Percentiles rank a stretch among this genome's conserved stretches.
Evolutionary conservation across 23 tunicate genomes (phyloP).

Genomic region (Phallusia fumigata): DNA sequence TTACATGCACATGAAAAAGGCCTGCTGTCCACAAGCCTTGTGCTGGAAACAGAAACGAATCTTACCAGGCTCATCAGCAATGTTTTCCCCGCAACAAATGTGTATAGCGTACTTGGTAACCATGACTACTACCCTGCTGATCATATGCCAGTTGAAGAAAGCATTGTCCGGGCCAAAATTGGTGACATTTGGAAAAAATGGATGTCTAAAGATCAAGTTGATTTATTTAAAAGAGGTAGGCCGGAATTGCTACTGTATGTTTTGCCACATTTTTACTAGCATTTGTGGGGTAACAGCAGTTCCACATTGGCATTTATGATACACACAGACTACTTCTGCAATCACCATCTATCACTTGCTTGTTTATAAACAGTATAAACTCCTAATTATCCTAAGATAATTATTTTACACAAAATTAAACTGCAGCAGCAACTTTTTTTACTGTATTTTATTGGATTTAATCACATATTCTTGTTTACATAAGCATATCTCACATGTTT

Average conservation of each 20-base stretch:
- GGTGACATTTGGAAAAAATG: conserved; percentile 37
- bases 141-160: conserved; percentile 46
- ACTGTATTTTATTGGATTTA: too few species aligned
- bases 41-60: conserved; percentile 42
- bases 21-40: conserved; percentile 22
- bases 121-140: conserved; percentile 51
- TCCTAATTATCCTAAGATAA: too few species aligned
- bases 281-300: too few species aligned
- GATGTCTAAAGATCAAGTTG: conserved; percentile 22
- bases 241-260: too few species aligned
- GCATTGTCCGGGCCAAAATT: conserved; percentile 10
- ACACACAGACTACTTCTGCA: too few species aligned
- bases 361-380: too few species aligned
- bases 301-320: too few species aligned
- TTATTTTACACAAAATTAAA: too few species aligned
- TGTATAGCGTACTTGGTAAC: conserved; percentile 49
- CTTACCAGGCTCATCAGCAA: conserved; percentile 24
- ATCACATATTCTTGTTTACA: background rate
- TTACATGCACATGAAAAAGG: conserved; percentile 38
- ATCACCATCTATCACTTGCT: too few species aligned
- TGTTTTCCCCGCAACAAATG: conserved; percentile 33
- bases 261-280: too few species aligned
- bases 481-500: background rate
- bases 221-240: background rate
- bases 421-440: too few species aligned